Evolutionary conservation across 2,888 invertebrate genomes (phyloP).

Genomic region (Trissolcus japonicus): DNA sequence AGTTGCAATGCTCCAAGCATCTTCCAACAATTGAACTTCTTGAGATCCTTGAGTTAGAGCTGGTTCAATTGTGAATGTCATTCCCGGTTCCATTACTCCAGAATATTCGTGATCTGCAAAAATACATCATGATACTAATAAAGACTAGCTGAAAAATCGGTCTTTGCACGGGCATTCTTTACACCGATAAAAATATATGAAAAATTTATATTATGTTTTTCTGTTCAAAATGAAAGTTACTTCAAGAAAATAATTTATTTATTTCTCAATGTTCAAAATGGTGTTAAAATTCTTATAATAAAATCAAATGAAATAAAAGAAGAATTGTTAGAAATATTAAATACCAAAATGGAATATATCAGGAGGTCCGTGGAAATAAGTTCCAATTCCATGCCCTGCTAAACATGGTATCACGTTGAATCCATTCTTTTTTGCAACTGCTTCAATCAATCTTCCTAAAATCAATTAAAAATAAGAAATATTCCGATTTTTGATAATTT

Average conservation of each 20-base stretch:
- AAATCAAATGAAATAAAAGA: too few species aligned
- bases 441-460: slow-evolving; percentile 81
- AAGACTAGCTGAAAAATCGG: neutral
- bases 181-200: neutral
- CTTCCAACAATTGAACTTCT: slow-evolving; percentile 84
- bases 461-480: neutral
- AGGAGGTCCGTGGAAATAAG: slow-evolving; percentile 94
- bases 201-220: too few species aligned
- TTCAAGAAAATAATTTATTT: too few species aligned
- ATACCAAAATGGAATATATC: slow-evolving; percentile 90
- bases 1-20: slow-evolving; percentile 95
- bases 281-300: too few species aligned
- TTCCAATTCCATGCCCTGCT: slow-evolving; percentile 94
- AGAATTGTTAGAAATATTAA: neutral
- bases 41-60: slow-evolving; percentile 86
- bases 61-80: slow-evolving; percentile 97
- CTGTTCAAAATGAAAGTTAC: too few species aligned
- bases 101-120: slow-evolving; percentile 65
- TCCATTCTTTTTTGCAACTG: slow-evolving; percentile 80
- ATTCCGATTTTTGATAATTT: neutral
- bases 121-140: neutral
- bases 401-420: slow-evolving; percentile 87
- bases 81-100: slow-evolving; percentile 88
- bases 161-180: neutral
- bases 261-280: too few species aligned